Percentiles rank a stretch among this genome's conserved stretches.
Conservation (phyloP, 2,113 vertebrate species). For the Lepisosteus oculatus region DNA sequence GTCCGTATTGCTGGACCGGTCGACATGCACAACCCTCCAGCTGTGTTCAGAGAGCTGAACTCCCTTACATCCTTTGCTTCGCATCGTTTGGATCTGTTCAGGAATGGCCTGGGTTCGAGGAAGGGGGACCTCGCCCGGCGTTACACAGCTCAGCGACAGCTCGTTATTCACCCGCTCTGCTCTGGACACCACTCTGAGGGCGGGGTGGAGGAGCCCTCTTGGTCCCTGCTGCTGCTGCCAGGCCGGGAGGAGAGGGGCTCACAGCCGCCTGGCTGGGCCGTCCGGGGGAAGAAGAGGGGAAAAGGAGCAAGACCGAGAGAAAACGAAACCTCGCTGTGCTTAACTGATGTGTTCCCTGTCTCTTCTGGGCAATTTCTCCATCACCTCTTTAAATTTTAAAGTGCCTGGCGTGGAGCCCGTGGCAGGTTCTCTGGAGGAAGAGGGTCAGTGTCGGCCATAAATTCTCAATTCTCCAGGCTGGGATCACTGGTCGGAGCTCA, state of each 20-base stretch:
- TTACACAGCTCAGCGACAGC: too few relatives aligned
- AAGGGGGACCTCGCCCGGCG: too few relatives aligned
- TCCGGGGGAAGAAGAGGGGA: conserved; percentile 1
- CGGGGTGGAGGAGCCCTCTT: too few relatives aligned
- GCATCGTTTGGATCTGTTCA: too few relatives aligned
- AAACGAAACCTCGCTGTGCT: conserved; percentile 50
- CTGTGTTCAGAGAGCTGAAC: background rate
- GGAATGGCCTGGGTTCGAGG: too few relatives aligned
- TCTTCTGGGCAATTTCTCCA: conserved; percentile 92
- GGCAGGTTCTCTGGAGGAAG: conserved; percentile 80
- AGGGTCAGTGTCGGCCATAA: conserved; percentile 77
- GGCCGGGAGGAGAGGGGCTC: conserved; percentile 26
- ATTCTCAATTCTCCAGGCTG: conserved; percentile 71
- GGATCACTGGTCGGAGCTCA: conserved; percentile 64
- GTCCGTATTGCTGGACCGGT: conserved; percentile 20
- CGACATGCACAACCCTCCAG: conserved; percentile 20
- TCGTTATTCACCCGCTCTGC: too few relatives aligned
- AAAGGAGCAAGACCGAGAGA: background rate
- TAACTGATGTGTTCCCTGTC: conserved; percentile 71
- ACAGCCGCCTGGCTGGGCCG: conserved; percentile 18
- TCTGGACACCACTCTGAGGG: too few relatives aligned
- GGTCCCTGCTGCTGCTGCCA: too few relatives aligned
- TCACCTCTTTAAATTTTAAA: conserved; percentile 98
- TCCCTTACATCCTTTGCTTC: too few relatives aligned
- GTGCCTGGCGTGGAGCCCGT: conserved; percentile 81